Conservation (phyloP, 30 jellyfish, hydroid and myxozoan species). For the Turritopsis dohrnii region DNA sequence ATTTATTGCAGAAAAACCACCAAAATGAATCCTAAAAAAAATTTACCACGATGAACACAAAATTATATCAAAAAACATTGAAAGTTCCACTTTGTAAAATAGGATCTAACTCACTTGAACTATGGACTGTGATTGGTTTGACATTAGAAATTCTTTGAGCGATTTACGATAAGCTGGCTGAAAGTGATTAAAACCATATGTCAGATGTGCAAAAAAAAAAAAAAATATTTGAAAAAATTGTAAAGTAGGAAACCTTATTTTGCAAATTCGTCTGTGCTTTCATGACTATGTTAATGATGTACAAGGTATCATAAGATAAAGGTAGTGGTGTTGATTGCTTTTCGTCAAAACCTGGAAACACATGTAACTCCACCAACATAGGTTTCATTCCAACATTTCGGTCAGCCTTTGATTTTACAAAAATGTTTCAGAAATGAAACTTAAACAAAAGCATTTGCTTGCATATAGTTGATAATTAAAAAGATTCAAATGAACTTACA, state of each 20-base stretch:
- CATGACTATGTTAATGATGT: constrained; percentile 32
- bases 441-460: no score
- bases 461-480: no score
- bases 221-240: no score
- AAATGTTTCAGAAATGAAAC: neutral
- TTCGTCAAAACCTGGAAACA: constrained; percentile 72
- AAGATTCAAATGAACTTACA: no score
- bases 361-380: constrained; percentile 69
- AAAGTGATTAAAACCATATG: neutral
- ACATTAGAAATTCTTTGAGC: constrained; percentile 35
- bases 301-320: constrained; percentile 20
- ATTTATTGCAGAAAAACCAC: constrained; percentile 82
- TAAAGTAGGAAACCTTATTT: constrained; percentile 41
- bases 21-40: constrained; percentile 69
- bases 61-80: neutral
- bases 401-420: constrained; percentile 27
- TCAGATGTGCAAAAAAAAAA: neutral
- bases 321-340: constrained; percentile 56
- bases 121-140: constrained; percentile 44
- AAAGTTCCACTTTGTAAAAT: neutral
- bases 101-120: constrained; percentile 24
- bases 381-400: constrained; percentile 45
- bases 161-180: constrained; percentile 51
- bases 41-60: neutral
- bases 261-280: constrained; percentile 56